Evolutionary conservation across 2,888 invertebrate species (phyloP), one percentile per base, ranked within the genome.

Genomic region (Parnassius glacialis): DNA sequence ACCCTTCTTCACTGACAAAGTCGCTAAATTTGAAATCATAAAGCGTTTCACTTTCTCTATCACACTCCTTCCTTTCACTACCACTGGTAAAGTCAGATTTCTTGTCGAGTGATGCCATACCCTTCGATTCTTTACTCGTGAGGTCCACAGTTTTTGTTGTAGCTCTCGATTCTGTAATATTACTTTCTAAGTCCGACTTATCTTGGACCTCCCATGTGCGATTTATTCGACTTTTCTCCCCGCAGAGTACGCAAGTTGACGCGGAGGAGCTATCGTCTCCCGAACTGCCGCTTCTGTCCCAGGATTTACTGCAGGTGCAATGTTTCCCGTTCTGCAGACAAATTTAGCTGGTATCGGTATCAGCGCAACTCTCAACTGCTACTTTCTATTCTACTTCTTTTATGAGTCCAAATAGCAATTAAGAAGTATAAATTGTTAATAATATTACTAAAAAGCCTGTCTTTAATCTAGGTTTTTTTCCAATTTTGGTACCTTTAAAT

Each of bases 161-260:
- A 61, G 44, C 58, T 11, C 5, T 65, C 59, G 42, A 55, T 56
- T 60, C 9, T 56, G 64, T 64, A 54, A 67, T 59, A 74, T 74
- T 78, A 71, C 69, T 74, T 58, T 62, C 65, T 53, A 66, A 53
- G 42, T 70, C 65, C 20, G 82, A 80, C 79, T 84, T 81, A 76
- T 76, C 82, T 71, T 74, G 64, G 77, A 66, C 12, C 45, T 58
- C 64, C 25, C 59, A 65, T 9, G 63, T 61, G n/a, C 62, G 62
- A 50, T 66, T 50, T 52, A 10, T 43, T 25, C 48, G 63, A 56
- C 68, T 70, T 59, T 68, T 67, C 20, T 75, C 85, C 69, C 86
- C 87, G 20, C 83, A 86, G 45, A 85, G 74, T 11, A 87, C 79
- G 73, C 88, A 89, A 64, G 87, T 89, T 52, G 90, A 88, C 0